Conservation (phyloP, 2,113 vertebrate genomes). For the Pollachius pollachius region DNA sequence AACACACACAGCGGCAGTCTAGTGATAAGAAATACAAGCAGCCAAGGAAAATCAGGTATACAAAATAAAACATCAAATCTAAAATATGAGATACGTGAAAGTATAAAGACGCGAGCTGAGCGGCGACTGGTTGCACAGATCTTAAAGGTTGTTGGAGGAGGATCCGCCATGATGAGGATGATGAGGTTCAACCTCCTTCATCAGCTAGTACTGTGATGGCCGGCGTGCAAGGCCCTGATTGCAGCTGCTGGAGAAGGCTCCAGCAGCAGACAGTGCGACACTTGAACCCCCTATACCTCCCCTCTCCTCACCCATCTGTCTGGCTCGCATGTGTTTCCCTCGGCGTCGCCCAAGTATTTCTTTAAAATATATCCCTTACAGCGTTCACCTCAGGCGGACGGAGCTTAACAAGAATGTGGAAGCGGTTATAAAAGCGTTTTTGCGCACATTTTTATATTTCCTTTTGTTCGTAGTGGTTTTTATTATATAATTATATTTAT, state of each 20-base stretch:
- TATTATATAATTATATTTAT: too few species aligned
- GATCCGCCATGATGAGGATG: conserved; percentile 19
- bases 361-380: conserved; percentile 17
- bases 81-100: too few species aligned
- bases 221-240: conserved; percentile 53
- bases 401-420: neutral
- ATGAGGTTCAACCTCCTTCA: conserved; percentile 45
- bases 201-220: conserved; percentile 43
- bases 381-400: neutral
- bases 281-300: conserved; percentile 27
- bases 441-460: neutral
- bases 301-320: conserved; percentile 11
- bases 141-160: neutral
- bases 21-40: too few species aligned
- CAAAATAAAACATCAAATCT: too few species aligned
- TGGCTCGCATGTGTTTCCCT: too few species aligned
- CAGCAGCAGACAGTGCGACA: too few species aligned
- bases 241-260: conserved; percentile 43
- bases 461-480: too few species aligned
- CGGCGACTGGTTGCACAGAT: too few species aligned
- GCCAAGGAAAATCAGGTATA: too few species aligned
- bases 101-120: too few species aligned
- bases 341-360: conserved; percentile 15
- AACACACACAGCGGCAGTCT: too few species aligned
- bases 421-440: neutral